A percentile compares a stretch with the other conserved stretches of the same genome.
These are phyloP conservation scores for Suncus etruscus DNA, from an alignment of 2,113 vertebrate species.

Conservation along the genomic window DNA sequence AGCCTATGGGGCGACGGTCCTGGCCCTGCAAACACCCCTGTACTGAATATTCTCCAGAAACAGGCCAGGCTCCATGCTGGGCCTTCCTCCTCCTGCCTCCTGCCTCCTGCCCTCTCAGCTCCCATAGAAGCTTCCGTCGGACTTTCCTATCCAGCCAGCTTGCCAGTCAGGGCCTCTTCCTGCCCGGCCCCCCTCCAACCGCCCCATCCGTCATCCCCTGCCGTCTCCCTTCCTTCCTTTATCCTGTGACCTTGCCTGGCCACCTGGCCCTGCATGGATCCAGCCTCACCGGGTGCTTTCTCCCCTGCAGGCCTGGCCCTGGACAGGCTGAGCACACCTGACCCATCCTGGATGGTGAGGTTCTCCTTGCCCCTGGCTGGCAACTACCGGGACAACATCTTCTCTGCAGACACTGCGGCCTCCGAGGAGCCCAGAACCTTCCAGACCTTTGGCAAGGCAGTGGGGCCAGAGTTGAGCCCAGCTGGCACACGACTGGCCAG, in stretches of 20 bases:
- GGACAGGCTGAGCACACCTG: constrained; percentile 87
- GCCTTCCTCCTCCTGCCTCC: not conserved
- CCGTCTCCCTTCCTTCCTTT: constrained; percentile 69
- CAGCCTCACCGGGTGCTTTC: not conserved
- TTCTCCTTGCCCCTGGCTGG: constrained; percentile 91
- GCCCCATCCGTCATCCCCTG: not conserved
- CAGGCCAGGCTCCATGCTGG: not conserved
- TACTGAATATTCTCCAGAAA: not conserved
- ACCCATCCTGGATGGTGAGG: constrained; percentile 93
- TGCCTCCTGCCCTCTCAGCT: not conserved
- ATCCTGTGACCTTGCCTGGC: constrained; percentile 22
- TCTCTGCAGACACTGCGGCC: constrained; percentile 85
- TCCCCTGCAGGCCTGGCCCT: constrained; percentile 85
- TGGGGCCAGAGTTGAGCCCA: not conserved
- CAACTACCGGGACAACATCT: constrained; percentile 96
- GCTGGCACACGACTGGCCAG: constrained; percentile 87
- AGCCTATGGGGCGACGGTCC: not conserved
- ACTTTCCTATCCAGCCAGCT: constrained; percentile 58
- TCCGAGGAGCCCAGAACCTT: constrained; percentile 89
- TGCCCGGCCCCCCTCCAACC: constrained; percentile 5
- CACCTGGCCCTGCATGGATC: not conserved
- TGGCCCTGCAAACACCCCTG: not conserved
- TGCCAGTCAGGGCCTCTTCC: constrained; percentile 70
- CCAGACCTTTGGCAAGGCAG: constrained; percentile 94
- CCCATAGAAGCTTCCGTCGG: not conserved